These are phyloP conservation scores for Asobara japonica DNA, from an alignment of 1,140 invertebrate species.

Conservation along the genomic window DNA sequence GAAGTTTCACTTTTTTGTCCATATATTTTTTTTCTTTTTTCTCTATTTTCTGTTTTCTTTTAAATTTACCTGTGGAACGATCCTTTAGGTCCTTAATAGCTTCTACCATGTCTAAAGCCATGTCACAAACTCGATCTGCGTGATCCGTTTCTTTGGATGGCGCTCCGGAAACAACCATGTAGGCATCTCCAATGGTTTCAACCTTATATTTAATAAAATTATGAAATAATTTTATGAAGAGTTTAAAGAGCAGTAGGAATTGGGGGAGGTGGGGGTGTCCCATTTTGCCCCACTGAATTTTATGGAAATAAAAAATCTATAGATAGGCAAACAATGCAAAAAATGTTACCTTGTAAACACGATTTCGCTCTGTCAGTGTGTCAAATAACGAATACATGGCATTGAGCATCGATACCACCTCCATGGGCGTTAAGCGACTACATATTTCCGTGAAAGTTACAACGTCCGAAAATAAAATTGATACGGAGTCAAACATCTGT, in stretches of 20 bases:
- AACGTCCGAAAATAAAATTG: slow-evolving; percentile 96
- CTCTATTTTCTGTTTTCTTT: too few species aligned
- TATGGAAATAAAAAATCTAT: not conserved
- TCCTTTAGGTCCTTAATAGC: slow-evolving; percentile 91
- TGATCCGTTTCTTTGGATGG: slow-evolving; percentile 91
- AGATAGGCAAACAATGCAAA: too few species aligned
- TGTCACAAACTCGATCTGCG: slow-evolving; percentile 93
- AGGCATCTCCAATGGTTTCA: slow-evolving; percentile 96
- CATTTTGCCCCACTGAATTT: not conserved
- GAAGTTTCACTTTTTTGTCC: too few species aligned
- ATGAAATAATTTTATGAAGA: not conserved
- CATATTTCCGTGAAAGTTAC: slow-evolving; percentile 98
- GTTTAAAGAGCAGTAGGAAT: not conserved
- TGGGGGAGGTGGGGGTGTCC: too few species aligned
- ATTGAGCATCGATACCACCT: slow-evolving; percentile 97
- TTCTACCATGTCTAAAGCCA: slow-evolving; percentile 96
- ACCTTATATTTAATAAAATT: slow-evolving; percentile 67
- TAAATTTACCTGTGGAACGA: slow-evolving; percentile 85
- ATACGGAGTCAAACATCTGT: slow-evolving; percentile 94
- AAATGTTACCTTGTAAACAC: slow-evolving; percentile 89
- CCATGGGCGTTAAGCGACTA: slow-evolving; percentile 93
- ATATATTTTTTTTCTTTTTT: not conserved
- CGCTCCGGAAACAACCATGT: slow-evolving; percentile 96
- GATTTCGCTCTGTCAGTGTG: slow-evolving; percentile 88
- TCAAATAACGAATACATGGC: slow-evolving; percentile 95